Evolutionary conservation across 2,797 vertebrate species (phyloP), one percentile per base, ranked within the genome.

Genomic region (Smutsia temminckii): DNA sequence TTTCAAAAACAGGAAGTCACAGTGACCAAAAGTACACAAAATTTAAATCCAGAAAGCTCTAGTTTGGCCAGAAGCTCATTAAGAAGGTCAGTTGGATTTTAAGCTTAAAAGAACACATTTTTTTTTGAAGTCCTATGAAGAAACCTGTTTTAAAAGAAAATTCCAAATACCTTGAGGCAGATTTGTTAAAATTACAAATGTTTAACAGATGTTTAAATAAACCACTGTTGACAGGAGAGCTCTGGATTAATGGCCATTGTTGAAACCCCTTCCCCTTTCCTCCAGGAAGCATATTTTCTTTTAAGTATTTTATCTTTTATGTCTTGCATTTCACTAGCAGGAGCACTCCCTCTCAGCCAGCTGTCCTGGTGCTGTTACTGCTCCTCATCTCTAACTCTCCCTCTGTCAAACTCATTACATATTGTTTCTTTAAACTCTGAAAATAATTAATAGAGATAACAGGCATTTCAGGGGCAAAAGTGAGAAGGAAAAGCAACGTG

Each of bases 401-500:
- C 40, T 79, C 80, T n/a, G 23, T 53, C 68, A 92, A 97, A 96
- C 69, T 69, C 84, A 88, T 84, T 78, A 85, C 72, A 68, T 34
- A 72, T 46, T 94, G 23, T 93, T 95, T 97, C 92, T 97, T 57
- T 96, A 96, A 96, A 87, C 85, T 86, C 85, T 94, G 93, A 98
- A 97, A 96, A 95, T 91, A 98, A 96, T 89, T 97, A 97, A 95
- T 68, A 91, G 25, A 92, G 90, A 96, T 94, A 87, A 78, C 68
- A 96, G 93, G 17, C 96, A 95, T 93, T 98, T 97, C 85, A 96
- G 49, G 84, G 93, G 78, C 61, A 87, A 84, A 93, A 87, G 71
- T 87, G 89, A 97, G 55, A 86, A 84, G 37, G 37, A 88, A 96
- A 97, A 66, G 61, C 68, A 96, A 78, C 91, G 83, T 97, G 96